phyloP scores from a whole-genome alignment of 1,140 invertebrate genomes.

The Polypedilum vanderplanki region DNA sequence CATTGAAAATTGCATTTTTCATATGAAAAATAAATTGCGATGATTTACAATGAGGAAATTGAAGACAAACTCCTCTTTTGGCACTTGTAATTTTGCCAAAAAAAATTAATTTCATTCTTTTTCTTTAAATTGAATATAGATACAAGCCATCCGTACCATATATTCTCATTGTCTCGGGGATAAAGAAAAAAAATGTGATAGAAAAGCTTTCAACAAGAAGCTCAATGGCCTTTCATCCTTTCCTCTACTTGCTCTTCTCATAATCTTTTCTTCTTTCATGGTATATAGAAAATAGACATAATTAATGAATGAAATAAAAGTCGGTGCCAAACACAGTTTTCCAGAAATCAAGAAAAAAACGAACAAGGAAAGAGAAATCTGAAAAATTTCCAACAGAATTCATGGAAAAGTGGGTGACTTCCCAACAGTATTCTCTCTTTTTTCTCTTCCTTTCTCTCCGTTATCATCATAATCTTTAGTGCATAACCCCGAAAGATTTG shows the following conservation, averaged over 20 bases:
- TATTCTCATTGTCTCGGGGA: not conserved
- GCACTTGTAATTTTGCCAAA: not conserved
- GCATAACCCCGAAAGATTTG: not conserved
- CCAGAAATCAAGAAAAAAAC: too few species aligned
- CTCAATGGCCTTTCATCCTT: not conserved
- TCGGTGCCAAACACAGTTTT: not conserved
- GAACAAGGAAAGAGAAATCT: too few species aligned
- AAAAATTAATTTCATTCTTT: not conserved
- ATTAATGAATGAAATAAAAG: conserved; percentile 14
- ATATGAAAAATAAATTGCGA: not conserved
- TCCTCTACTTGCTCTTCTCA: too few species aligned
- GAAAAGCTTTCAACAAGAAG: conserved; percentile 7
- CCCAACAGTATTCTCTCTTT: not conserved
- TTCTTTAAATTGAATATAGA: not conserved
- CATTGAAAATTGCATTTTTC: not conserved
- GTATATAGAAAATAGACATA: not conserved
- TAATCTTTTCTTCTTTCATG: not conserved
- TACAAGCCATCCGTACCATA: not conserved
- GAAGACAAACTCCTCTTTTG: not conserved
- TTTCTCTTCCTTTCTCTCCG: not conserved
- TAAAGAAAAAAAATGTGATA: not conserved
- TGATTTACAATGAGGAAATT: conserved; percentile 16
- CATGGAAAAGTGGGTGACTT: not conserved
- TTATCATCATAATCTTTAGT: conserved; percentile 14
- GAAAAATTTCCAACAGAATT: not conserved